Evolutionary conservation across 2,888 invertebrate genomes (phyloP), one percentile per base, ranked within the genome.

Genomic region (Pristionchus fissidentatus): DNA sequence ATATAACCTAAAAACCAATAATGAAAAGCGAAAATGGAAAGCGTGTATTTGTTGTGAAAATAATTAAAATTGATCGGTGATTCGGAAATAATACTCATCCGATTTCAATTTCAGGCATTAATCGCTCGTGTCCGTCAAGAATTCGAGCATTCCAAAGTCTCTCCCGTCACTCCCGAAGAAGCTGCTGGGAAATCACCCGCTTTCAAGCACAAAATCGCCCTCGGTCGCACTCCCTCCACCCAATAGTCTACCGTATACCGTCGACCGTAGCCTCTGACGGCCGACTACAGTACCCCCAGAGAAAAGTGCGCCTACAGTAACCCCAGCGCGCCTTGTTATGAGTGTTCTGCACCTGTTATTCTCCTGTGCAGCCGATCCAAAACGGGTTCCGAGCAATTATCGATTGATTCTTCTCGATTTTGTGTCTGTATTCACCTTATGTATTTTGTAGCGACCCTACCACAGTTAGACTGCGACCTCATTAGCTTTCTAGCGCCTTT

Each of bases 191-290:
- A 57, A 52, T 52, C 43, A 29, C 83, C 83, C 26, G 83, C 83
- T 7, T 83, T 73, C 73, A 83, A 83, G 46, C 87, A 87, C 75
- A 83, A 85, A 70, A 87, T 87, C 73, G 87, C 87, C 55, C 82
- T 87, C 5, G 87, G 87, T 66, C 55, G 87, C 22, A 87, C 85
- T 15, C 80, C 73, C 10, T 83, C 83, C 52, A 41, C 70, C 4
- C 83, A 83, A 73, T 83, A 66, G 49, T 46, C n/a, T n/a, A n/a
- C 49, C 19, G 10, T 10, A 19, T 49, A 19, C 49, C 49, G 10
- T 19, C 10, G 19, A 19, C 19, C 10, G 10, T 13, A 13, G 10
- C 49, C 10, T 49, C 49, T 19, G 49, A 19, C 19, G 10, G 49
- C 19, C 49, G 49, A 13, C 49, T 49, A 10, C 49, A 10, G 19